Percentiles rank a stretch among this genome's conserved stretches.
Conservation (phyloP, 2,888 invertebrate genomes). For the Campoplex nolae region DNA sequence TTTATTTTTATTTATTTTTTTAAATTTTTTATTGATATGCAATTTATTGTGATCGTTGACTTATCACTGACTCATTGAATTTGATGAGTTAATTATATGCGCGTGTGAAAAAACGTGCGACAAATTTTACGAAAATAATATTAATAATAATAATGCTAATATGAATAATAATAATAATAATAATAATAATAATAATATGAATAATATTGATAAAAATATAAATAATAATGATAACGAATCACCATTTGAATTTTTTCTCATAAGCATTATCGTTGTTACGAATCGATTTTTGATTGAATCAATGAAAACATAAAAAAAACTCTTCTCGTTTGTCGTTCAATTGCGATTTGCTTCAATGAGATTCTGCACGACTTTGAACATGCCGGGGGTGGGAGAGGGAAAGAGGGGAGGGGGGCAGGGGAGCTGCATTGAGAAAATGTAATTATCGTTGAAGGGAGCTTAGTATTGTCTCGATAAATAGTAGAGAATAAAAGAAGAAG, state of each 20-base stretch:
- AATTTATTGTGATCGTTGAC: slow-evolving; percentile 42
- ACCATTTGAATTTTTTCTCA: slow-evolving; percentile 58
- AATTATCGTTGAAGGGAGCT: slow-evolving; percentile 10
- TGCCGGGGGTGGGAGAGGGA: neutral
- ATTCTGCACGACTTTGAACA: slow-evolving; percentile 34
- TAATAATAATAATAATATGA: slow-evolving; percentile 10
- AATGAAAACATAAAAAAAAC: slow-evolving; percentile 19
- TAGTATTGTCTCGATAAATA: slow-evolving; percentile 14
- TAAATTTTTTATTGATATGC: slow-evolving; percentile 39
- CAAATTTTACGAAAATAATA: slow-evolving; percentile 59
- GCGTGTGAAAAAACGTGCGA: slow-evolving; percentile 46
- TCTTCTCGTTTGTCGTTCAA: slow-evolving; percentile 48
- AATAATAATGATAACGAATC: slow-evolving; percentile 26
- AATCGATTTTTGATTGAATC: slow-evolving; percentile 49
- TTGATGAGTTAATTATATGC: slow-evolving; percentile 29
- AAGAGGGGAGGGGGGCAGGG: no score
- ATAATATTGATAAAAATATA: slow-evolving; percentile 13
- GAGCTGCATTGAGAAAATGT: neutral
- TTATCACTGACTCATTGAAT: slow-evolving; percentile 37
- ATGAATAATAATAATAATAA: neutral
- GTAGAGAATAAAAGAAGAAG: neutral
- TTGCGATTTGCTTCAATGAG: slow-evolving; percentile 44
- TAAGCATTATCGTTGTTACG: slow-evolving; percentile 55
- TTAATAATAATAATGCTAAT: slow-evolving; percentile 10
- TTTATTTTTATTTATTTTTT: slow-evolving; percentile 56